Percentiles rank a stretch among this genome's conserved stretches.
These are phyloP conservation scores for Sminthopsis crassicaudata DNA, from an alignment of 2,113 vertebrate genomes.

Conservation along the genomic window DNA sequence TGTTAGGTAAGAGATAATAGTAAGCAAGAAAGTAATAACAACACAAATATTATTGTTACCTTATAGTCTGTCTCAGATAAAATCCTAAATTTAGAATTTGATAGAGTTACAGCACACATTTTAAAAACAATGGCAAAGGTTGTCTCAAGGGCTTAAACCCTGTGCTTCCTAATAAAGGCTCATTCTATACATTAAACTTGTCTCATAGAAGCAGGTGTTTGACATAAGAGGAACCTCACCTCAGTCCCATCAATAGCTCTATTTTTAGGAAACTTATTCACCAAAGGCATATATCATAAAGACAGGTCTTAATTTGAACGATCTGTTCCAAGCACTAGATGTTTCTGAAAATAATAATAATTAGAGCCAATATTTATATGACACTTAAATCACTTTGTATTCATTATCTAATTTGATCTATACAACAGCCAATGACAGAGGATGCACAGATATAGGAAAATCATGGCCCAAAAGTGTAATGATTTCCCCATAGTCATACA, in stretches of 20 bases:
- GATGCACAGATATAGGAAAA: neutral
- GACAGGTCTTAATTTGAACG: conserved; percentile 54
- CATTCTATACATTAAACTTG: conserved; percentile 59
- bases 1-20: conserved; percentile 55
- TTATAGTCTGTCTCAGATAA: conserved; percentile 44
- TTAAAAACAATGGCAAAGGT: conserved; percentile 59
- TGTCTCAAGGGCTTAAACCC: conserved; percentile 50
- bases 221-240: conserved; percentile 20
- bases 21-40: conserved; percentile 41
- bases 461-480: neutral
- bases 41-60: conserved; percentile 67
- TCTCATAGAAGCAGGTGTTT: conserved; percentile 58
- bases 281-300: conserved; percentile 54
- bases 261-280: conserved; percentile 45
- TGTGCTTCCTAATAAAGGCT: conserved; percentile 60
- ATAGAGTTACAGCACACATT: neutral
- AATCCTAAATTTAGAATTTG: conserved; percentile 36
- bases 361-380: neutral
- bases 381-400: neutral
- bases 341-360: conserved; percentile 19
- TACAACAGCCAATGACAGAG: neutral
- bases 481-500: neutral
- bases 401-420: neutral
- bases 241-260: conserved; percentile 50
- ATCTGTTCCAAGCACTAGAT: neutral